Conservation (phyloP, 2,113 vertebrate species). For the Tychaedon coryphoeus region DNA sequence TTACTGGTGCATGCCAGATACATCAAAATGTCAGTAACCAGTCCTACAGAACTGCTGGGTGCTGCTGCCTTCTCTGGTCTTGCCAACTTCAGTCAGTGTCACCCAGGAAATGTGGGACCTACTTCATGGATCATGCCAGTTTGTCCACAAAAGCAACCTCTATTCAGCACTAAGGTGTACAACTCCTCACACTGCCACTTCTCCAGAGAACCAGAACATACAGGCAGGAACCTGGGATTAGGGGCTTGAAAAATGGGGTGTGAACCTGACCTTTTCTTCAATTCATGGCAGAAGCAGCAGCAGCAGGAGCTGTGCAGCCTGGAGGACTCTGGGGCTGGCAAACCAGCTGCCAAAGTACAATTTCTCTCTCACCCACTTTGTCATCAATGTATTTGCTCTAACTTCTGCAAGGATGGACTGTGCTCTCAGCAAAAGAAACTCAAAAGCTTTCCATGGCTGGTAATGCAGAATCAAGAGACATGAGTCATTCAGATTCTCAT, state of each 20-base stretch:
- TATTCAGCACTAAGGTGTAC: neutral
- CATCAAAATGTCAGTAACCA: neutral
- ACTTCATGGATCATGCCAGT: neutral
- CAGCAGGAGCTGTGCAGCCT: neutral
- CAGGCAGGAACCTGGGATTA: neutral
- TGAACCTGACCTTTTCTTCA: neutral
- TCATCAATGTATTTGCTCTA: neutral
- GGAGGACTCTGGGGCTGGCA: neutral
- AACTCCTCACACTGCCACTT: neutral
- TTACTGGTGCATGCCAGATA: neutral
- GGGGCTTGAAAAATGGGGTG: neutral
- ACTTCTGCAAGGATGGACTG: neutral
- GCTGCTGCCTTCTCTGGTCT: neutral
- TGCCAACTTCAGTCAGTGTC: neutral
- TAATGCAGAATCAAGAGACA: neutral
- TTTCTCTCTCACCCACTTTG: neutral
- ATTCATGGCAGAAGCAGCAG: neutral
- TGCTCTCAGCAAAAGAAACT: neutral
- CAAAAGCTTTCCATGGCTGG: neutral
- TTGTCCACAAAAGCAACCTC: neutral
- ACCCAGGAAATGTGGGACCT: neutral
- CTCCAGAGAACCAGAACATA: neutral
- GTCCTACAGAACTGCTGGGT: neutral
- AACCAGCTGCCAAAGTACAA: neutral
- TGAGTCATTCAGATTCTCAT: neutral